Conservation (phyloP, 2,888 invertebrate species). For the Acanthosepion esculentum region DNA sequence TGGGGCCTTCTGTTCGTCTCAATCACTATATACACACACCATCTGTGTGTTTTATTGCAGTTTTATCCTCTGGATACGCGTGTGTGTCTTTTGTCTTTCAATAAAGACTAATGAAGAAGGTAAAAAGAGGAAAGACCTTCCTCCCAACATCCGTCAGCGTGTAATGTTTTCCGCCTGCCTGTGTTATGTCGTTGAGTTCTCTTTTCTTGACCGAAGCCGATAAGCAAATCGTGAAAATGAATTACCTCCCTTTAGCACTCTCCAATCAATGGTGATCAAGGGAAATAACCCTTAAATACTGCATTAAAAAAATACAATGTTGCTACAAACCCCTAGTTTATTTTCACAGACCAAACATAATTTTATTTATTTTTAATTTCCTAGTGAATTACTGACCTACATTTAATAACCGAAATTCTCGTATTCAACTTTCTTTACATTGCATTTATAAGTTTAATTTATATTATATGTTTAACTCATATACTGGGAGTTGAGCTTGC, state of each 20-base stretch:
- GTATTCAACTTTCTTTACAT: too few species aligned
- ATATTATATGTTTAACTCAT: too few species aligned
- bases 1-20: neutral
- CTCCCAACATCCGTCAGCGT: neutral
- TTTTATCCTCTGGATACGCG: neutral
- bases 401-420: too few species aligned
- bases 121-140: neutral
- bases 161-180: neutral
- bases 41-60: neutral
- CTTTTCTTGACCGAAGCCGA: neutral
- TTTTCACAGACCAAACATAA: too few species aligned
- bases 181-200: neutral
- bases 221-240: too few species aligned
- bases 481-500: too few species aligned
- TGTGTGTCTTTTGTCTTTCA: neutral
- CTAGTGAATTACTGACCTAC: too few species aligned
- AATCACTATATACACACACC: neutral
- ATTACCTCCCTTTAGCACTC: neutral
- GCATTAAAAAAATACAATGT: too few species aligned
- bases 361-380: too few species aligned
- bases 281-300: neutral
- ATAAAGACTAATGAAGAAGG: neutral
- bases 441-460: too few species aligned
- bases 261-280: neutral
- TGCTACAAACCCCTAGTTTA: too few species aligned